Evolutionary conservation across 2,113 vertebrate species (phyloP), one percentile per base, ranked within the genome.

Genomic region (Crotalus viridis): DNA sequence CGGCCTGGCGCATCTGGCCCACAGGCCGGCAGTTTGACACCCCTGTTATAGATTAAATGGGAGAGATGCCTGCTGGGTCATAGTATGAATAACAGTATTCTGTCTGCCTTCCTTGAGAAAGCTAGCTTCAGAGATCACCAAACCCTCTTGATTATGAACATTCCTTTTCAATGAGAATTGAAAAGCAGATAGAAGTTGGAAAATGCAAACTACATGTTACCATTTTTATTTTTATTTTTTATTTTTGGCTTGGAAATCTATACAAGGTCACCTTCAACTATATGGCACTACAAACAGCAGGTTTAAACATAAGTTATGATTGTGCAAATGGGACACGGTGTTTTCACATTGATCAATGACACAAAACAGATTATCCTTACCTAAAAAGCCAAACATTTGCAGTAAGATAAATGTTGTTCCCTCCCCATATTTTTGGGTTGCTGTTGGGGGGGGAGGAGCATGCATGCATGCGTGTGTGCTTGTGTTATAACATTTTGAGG

Each of bases 261-360:
- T 52, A 89, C 33, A 95, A 96, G 56, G n/a, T 69, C 90, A 91
- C 21, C 94, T 69, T 55, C 57, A 94, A 10, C 91, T 91, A 59
- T 46, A 51, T 81, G 9, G 5, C 39, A 0, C 52, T 61, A 43
- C 19, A 61, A 94, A 39, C 33, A 91, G 1, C 2, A 95, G 26
- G 51, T 88, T 90, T 92, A 95, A 95, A 21, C 93, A 17, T 57
- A 94, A 93, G 3, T 92, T 89, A 85, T 22, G 10, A 48, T 51
- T 85, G 93, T 90, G 24, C 6, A 93, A 52, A 64, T 2, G 19
- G 74, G 26, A 91, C 33, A 56, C 2, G 0, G 55, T 91, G 28
- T 81, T 90, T 87, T 51, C 89, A 8, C 64, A 91, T 94, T 93
- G 93, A 93, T 89, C 57, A 92, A 13, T 91, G 46, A 92, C 88